These are phyloP conservation scores for Tetranychus piercei DNA, from an alignment of 2,888 invertebrate genomes.

Conservation along the genomic window DNA sequence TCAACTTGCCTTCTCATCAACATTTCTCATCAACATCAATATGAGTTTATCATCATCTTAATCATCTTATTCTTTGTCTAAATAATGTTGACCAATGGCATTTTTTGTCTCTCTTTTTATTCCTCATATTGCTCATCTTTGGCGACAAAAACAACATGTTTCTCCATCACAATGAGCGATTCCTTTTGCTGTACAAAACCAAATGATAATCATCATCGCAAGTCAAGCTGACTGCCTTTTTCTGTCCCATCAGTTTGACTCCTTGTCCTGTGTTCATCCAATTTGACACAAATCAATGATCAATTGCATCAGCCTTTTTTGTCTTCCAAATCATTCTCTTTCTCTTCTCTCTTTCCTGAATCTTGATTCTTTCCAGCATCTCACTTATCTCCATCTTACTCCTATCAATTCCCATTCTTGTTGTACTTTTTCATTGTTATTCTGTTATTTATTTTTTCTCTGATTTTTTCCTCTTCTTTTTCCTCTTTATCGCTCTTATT, in stretches of 20 bases:
- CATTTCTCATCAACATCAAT: background rate
- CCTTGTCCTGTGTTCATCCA: background rate
- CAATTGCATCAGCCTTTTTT: constrained; percentile 1
- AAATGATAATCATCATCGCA: constrained; percentile 1
- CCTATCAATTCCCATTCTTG: background rate
- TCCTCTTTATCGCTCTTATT: background rate
- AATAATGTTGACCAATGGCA: background rate
- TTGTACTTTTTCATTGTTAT: background rate
- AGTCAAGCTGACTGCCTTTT: background rate
- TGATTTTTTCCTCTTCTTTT: background rate
- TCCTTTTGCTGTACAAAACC: background rate
- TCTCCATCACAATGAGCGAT: background rate
- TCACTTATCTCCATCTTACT: background rate
- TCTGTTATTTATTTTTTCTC: background rate
- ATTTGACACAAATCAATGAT: constrained; percentile 1
- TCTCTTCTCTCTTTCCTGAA: background rate
- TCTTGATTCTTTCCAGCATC: background rate
- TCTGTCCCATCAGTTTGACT: constrained; percentile 1
- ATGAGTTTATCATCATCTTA: background rate
- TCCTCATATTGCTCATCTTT: background rate
- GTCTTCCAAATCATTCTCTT: background rate
- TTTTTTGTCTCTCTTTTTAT: background rate
- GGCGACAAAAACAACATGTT: background rate
- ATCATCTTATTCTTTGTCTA: background rate
- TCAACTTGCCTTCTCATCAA: background rate